These are phyloP conservation scores for Marasmarcha lunaedactyla DNA, from an alignment of 2,888 invertebrate genomes.

Conservation along the genomic window DNA sequence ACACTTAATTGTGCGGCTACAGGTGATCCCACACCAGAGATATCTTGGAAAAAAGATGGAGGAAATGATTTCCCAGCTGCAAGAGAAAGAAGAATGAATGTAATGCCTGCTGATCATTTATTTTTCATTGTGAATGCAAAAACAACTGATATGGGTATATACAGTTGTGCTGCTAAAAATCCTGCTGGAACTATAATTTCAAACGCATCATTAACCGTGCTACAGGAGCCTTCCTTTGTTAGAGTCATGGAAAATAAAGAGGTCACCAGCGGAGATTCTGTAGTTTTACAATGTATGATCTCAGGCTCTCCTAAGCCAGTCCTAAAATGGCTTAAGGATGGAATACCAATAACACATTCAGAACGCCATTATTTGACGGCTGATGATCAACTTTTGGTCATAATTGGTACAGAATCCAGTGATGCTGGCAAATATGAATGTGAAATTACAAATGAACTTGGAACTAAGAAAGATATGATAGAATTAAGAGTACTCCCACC, in stretches of 20 bases:
- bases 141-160: slow-evolving; percentile 89
- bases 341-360: slow-evolving; percentile 75
- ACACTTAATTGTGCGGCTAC: slow-evolving; percentile 91
- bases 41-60: slow-evolving; percentile 93
- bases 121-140: slow-evolving; percentile 95
- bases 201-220: slow-evolving; percentile 87
- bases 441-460: slow-evolving; percentile 88
- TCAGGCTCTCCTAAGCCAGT: slow-evolving; percentile 86
- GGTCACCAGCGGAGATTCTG: slow-evolving; percentile 83
- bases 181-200: slow-evolving; percentile 88
- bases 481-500: slow-evolving; percentile 77
- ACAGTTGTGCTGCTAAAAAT: slow-evolving; percentile 94
- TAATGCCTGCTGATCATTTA: slow-evolving; percentile 90
- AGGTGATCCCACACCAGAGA: slow-evolving; percentile 90
- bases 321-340: slow-evolving; percentile 89
- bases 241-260: slow-evolving; percentile 89
- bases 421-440: slow-evolving; percentile 93
- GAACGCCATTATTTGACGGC: slow-evolving; percentile 89
- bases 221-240: slow-evolving; percentile 88
- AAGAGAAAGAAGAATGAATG: slow-evolving; percentile 90
- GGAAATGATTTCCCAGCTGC: slow-evolving; percentile 96
- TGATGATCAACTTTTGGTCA: slow-evolving; percentile 88
- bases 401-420: slow-evolving; percentile 79
- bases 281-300: slow-evolving; percentile 90
- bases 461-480: slow-evolving; percentile 79